Evolutionary conservation across 2,797 vertebrate genomes (phyloP), one percentile per base, ranked within the genome.

Genomic region (Luscinia megarhynchos): DNA sequence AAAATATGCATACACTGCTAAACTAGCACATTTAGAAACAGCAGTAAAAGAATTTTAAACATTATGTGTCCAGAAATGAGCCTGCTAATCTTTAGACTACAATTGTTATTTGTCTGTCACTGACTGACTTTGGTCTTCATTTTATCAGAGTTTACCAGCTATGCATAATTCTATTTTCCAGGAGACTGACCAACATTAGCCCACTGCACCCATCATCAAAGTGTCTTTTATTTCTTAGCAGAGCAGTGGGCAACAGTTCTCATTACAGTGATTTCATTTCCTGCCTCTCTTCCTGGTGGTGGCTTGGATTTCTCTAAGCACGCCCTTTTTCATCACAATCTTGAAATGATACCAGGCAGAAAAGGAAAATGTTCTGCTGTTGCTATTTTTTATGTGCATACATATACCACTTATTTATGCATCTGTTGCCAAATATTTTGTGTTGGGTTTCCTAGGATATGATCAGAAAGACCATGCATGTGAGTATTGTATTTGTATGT

Each of bases 131-230:
- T 64, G 74, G 48, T 88, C 74, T 94, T 94, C 86, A 85, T 94
- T 96, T 96, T 94, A 94, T 95, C 89, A 93, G 87, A 93, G 75
- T 94, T 93, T 93, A 94, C 77, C 73, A 96, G 88, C 85, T 94
- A 93, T 88, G 72, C 64, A 84, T 95, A 95, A 96, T 96, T 97
- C 61, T 53, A 29, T 96, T 97, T 97, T 97, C 95, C 83, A 62
- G 81, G 30, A 97, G 83, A 94, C 43, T 89, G 77, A 93, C 57
- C 74, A 93, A 68, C 43, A 73, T 92, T 84, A 97, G 43, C 26
- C 53, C n/a, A 64, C 34, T 34, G 61, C 77, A 81, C 58, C 18
- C 77, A 61, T 63, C 40, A 2, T 72, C 91, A 45, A 59, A 81
- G 70, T 21, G 58, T 26, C 69, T 76, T 79, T 90, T 53, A 88